phyloP scores from a whole-genome alignment of 2,888 invertebrate genomes.

The Tyria jacobaeae region DNA sequence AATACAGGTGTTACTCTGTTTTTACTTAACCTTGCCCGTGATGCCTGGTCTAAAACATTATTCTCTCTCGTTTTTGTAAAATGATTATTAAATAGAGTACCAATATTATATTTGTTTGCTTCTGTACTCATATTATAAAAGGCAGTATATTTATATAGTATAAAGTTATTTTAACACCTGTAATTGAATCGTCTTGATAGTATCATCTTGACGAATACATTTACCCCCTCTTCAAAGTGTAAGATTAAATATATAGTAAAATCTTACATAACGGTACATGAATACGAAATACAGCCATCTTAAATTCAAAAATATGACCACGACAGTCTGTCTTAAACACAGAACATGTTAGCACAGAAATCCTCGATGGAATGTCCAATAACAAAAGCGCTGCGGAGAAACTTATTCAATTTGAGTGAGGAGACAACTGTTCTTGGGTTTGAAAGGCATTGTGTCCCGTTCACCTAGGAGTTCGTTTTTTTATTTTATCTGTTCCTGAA shows the following conservation, averaged over 20 bases:
- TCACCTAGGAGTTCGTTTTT: constrained; percentile 67
- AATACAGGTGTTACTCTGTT: neutral
- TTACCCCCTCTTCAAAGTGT: neutral
- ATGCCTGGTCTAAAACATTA: neutral
- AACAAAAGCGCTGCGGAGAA: constrained; percentile 74
- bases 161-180: no score
- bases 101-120: no score
- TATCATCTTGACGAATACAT: no score
- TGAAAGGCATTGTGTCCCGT: constrained; percentile 74
- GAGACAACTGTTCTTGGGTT: constrained; percentile 79
- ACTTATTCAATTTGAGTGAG: constrained; percentile 83
- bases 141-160: no score
- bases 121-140: no score
- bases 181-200: no score
- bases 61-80: no score
- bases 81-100: no score
- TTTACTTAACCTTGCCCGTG: neutral
- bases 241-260: constrained; percentile 7
- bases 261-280: constrained; percentile 11
- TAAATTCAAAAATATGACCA: constrained; percentile 32
- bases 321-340: constrained; percentile 48
- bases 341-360: constrained; percentile 54
- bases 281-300: constrained; percentile 23
- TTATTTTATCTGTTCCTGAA: constrained; percentile 75
- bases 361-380: constrained; percentile 61